Evolutionary conservation across 64 coral and sea anemone genomes (phyloP), one percentile per base, ranked within the genome.

Genomic region (Anthopleura sola): DNA sequence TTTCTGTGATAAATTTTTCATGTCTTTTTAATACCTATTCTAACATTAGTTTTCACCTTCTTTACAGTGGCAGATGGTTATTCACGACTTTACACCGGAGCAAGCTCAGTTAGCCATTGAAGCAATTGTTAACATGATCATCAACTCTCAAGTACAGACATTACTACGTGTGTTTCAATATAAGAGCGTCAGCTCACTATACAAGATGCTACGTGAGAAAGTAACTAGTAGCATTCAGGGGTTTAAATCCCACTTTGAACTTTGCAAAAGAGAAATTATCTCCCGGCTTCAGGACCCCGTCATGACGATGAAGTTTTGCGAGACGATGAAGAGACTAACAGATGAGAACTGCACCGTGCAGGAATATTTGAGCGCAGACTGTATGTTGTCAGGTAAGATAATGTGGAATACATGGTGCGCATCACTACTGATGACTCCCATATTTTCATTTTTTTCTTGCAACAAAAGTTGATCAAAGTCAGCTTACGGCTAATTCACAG

Each of bases 151-250:
- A 94, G 92, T 98, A 15, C 95, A 98, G 68, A 98, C 90, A 0
- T 89, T 98, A 26, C 71, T 98, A 14, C 92, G 87, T 75, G 95
- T 94, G 3, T 98, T 98, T 37, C 95, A 98, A 36, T 98, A 98
- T 89, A 98, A 98, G 36, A 98, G 95, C 40, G 95, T 98, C 23
- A 98, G 95, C 50, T 98, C 95, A 0, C 38, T 98, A 55, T 98
- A 98, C 92, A 98, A 98, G 80, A 98, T 98, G 95, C 49, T 98
- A 11, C 83, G 95, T 55, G 92, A 98, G 75, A 94, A 91, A 55
- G 92, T 98, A 5, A 94, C 92, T 23, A 91, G 92, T 24, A 94
- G 76, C 49, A 85, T 98, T 17, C 92, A 93, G 56, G 91, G 92
- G 54, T 98, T 91, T 34, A 78, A 87, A 7, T 89, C 83, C 34